Conservation (phyloP, 35 echinoderm and acorn worm species). For the Eucidaris tribuloides region DNA sequence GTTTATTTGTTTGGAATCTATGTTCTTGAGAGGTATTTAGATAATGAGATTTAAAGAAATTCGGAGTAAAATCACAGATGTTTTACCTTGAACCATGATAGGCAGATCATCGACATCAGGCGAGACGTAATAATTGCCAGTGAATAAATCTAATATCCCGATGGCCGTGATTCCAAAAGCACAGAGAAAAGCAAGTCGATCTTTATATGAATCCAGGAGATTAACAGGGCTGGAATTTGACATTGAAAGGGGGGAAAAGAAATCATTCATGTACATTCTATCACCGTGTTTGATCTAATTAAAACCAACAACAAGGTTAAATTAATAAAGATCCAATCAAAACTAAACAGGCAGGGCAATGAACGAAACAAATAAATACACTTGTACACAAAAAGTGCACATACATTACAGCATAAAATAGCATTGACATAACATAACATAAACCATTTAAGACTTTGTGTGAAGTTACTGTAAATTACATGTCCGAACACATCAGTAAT, state of each 20-base stretch:
- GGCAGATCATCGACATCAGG: conserved; percentile 38
- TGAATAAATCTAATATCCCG: conserved; percentile 45
- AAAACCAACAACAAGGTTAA: background rate
- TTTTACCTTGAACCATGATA: conserved; percentile 49
- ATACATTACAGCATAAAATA: background rate
- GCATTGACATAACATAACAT: too few species aligned
- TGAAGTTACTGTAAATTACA: too few species aligned
- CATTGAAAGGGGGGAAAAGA: background rate
- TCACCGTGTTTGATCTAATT: background rate
- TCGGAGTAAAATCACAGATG: too few species aligned
- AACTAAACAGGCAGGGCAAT: too few species aligned
- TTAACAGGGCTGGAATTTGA: conserved; percentile 26
- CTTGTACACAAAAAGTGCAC: background rate
- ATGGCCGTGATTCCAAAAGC: conserved; percentile 50
- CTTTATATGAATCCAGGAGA: conserved; percentile 43
- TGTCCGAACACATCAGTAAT: too few species aligned
- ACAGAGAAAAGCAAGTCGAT: conserved; percentile 41
- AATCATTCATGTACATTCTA: background rate
- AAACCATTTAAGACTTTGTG: too few species aligned
- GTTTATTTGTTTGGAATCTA: too few species aligned
- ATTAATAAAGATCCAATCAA: background rate
- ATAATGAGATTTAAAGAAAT: too few species aligned
- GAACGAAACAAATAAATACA: too few species aligned
- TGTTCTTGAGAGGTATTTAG: too few species aligned
- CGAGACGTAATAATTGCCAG: conserved; percentile 46